Evolutionary conservation across 2,797 vertebrate genomes (phyloP).

Genomic region (Xenentodon cancila): DNA sequence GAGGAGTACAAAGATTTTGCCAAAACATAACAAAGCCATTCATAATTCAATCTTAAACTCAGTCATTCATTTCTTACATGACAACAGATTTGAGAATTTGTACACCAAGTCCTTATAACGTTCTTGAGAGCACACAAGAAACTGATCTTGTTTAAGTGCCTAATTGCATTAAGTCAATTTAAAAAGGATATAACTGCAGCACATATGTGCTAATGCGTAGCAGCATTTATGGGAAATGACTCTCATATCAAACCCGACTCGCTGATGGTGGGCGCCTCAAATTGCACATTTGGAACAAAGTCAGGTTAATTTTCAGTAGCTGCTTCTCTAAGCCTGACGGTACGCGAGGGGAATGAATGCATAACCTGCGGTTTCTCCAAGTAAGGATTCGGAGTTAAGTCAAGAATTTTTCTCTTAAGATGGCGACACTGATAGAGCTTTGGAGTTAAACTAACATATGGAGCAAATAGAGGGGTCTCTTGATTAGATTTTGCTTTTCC

Average conservation of each 20-base stretch:
- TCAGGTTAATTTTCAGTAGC: constrained; percentile 66
- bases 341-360: constrained; percentile 54
- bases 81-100: constrained; percentile 54
- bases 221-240: constrained; percentile 46
- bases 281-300: constrained; percentile 43
- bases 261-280: constrained; percentile 50
- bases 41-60: constrained; percentile 51
- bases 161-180: constrained; percentile 51
- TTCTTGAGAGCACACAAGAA: constrained; percentile 56
- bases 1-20: constrained; percentile 18
- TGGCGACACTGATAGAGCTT: constrained; percentile 69
- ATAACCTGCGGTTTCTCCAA: constrained; percentile 65
- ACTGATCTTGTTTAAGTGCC: constrained; percentile 68
- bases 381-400: constrained; percentile 63
- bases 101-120: constrained; percentile 60
- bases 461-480: constrained; percentile 70
- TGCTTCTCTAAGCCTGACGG: constrained; percentile 60
- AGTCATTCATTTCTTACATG: constrained; percentile 51
- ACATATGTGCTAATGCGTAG: constrained; percentile 61
- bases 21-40: constrained; percentile 11
- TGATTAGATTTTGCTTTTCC: constrained; percentile 70
- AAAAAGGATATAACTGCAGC: constrained; percentile 44
- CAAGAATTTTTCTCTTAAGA: constrained; percentile 70
- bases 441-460: constrained; percentile 72
- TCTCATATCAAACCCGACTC: constrained; percentile 57